phyloP scores from a whole-genome alignment of 2,113 vertebrate genomes.

The Oreotragus oreotragus region DNA sequence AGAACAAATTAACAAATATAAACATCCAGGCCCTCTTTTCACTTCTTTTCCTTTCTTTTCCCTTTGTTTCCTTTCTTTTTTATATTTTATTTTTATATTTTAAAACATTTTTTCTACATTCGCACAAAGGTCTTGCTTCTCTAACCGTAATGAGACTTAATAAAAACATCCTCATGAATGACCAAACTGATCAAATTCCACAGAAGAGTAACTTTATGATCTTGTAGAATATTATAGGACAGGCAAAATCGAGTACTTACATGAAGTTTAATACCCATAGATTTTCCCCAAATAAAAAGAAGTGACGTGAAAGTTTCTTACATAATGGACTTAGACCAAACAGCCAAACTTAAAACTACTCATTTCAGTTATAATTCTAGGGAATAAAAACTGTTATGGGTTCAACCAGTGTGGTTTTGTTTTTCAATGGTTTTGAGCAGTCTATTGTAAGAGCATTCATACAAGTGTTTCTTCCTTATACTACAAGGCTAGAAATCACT shows the following conservation, averaged over 20 bases:
- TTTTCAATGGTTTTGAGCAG: constrained; percentile 11
- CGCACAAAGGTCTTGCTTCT: background rate
- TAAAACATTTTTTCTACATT: background rate
- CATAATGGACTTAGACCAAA: background rate
- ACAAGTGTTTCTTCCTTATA: background rate
- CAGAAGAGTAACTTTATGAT: background rate
- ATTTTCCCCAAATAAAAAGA: background rate
- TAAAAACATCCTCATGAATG: background rate
- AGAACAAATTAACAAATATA: background rate
- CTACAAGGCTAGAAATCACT: background rate
- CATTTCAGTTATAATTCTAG: background rate
- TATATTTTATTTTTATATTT: constrained; percentile 3
- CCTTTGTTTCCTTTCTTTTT: background rate
- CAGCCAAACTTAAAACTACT: background rate
- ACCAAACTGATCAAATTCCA: background rate
- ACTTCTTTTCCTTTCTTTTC: background rate
- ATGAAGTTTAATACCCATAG: background rate
- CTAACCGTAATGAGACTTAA: background rate
- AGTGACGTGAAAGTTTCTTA: background rate
- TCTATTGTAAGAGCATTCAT: background rate
- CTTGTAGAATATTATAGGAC: background rate
- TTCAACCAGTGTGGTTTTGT: background rate
- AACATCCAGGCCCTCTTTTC: background rate
- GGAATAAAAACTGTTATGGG: background rate
- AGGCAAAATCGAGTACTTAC: background rate